A percentile compares a stretch with the other conserved stretches of the same genome.
These are phyloP conservation scores for Sericinus montela DNA, from an alignment of 2,888 invertebrate genomes.

Conservation along the genomic window DNA sequence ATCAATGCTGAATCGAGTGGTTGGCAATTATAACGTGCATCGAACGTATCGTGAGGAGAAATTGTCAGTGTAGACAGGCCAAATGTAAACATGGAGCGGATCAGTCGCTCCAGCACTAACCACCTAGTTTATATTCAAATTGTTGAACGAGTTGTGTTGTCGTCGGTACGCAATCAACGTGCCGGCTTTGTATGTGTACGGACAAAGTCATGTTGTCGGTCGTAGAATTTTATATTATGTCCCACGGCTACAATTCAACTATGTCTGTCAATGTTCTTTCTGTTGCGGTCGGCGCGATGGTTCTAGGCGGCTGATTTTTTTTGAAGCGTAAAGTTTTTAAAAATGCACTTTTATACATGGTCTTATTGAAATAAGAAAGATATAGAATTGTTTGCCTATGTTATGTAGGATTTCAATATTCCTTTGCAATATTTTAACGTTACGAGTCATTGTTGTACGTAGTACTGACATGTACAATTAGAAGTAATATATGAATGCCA, in stretches of 20 bases:
- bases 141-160: constrained; percentile 29
- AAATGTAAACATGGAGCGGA: constrained; percentile 34
- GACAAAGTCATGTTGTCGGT: constrained; percentile 13
- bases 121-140: constrained; percentile 60
- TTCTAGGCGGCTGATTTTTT: background rate
- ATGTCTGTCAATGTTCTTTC: constrained; percentile 25
- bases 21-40: background rate
- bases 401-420: too few relatives aligned
- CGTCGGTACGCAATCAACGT: constrained; percentile 21
- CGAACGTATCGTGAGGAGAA: constrained; percentile 14
- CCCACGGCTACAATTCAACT: constrained; percentile 6
- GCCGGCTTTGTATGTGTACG: constrained; percentile 16
- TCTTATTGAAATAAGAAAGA: too few relatives aligned
- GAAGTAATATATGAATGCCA: too few relatives aligned
- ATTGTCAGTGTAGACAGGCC: constrained; percentile 20
- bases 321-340: background rate
- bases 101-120: constrained; percentile 25
- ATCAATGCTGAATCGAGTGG: constrained; percentile 11
- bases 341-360: too few relatives aligned
- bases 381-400: too few relatives aligned
- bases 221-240: constrained; percentile 19
- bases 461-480: too few relatives aligned
- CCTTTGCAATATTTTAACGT: too few relatives aligned
- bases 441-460: too few relatives aligned
- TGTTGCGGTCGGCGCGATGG: constrained; percentile 20